Base-by-base conservation (phyloP, 2,888 invertebrate species). In the Heliconius aoede region DNA sequence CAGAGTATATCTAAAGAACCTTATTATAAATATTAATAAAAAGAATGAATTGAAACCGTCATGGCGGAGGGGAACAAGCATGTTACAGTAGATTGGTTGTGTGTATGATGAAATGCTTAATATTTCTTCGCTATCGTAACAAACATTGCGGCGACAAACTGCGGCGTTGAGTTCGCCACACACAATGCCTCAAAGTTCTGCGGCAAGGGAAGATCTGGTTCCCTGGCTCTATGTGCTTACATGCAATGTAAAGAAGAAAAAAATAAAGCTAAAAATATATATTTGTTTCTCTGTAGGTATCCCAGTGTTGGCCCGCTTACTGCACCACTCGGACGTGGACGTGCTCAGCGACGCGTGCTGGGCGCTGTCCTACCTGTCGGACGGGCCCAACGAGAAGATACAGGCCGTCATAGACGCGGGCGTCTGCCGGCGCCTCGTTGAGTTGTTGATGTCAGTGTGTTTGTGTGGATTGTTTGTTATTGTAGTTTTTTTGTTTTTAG, bases 371-470 rank as follows among this genome's bases (percentile, higher is more conserved):
- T 99, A 99, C 90, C 92, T 99, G 76, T 98, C 98, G 0, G 99
- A 99, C 89, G 99, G 99, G 69, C 98, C 99, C 64, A 99, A 99
- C 90, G 98, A 99, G 83, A 99, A 99, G 94, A 99, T 99, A 85
- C 99, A 99, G 94, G 98, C 98, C 55, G 99, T 99, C 72, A 98
- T 99, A 81, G 98, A 99, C 90, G 97, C 98, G 21, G 99, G 99
- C 1, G 99, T 99, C 62, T 98, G 98, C 87, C 95, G 98, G 83
- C 95, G 98, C 83, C 94, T 96, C 64, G 96, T 96, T 5, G 96
- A 96, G 85, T 85, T 96, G 71, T 90, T 96, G 65, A 93, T 95
- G 96, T 96, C 85, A 89, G 92, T 89, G 28, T 21, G 26, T 8
- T n/a, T 13, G 15, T 65, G 21, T 55, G 46, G 36, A 36, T 36